phyloP scores from a whole-genome alignment of 2,888 invertebrate genomes.

The Brassicogethes aeneus region DNA sequence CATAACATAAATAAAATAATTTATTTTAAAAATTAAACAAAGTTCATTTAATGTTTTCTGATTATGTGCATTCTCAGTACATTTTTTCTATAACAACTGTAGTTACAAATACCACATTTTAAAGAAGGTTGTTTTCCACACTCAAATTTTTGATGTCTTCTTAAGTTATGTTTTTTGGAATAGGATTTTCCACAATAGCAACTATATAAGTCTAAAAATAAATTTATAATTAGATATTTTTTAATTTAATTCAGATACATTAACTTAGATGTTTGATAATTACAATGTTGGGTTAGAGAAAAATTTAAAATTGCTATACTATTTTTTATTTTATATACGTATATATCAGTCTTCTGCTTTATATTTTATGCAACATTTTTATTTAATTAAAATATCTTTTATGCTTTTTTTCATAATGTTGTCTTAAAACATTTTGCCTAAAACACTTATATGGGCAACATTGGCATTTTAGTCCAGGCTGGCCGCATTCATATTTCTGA shows the following conservation, averaged over 20 bases:
- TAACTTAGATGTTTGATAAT: too few species aligned
- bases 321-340: too few species aligned
- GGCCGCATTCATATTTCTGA: not conserved
- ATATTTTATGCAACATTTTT: too few species aligned
- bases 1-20: not conserved
- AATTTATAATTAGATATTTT: too few species aligned
- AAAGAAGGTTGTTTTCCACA: conserved; percentile 41
- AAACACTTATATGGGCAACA: not conserved
- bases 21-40: not conserved
- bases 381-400: not conserved
- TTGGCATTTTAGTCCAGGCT: not conserved
- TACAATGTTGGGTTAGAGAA: too few species aligned
- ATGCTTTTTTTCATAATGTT: not conserved
- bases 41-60: not conserved
- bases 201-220: not conserved
- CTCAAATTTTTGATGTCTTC: conserved; percentile 34
- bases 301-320: too few species aligned
- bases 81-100: conserved; percentile 20
- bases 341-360: too few species aligned
- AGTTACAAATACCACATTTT: not conserved
- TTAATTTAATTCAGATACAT: too few species aligned
- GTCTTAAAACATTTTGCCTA: not conserved
- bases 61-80: not conserved
- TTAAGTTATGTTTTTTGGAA: conserved; percentile 13
- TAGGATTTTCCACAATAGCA: conserved; percentile 12